Evolutionary conservation across 1,140 invertebrate species (phyloP).

Genomic region (Solen grandis): DNA sequence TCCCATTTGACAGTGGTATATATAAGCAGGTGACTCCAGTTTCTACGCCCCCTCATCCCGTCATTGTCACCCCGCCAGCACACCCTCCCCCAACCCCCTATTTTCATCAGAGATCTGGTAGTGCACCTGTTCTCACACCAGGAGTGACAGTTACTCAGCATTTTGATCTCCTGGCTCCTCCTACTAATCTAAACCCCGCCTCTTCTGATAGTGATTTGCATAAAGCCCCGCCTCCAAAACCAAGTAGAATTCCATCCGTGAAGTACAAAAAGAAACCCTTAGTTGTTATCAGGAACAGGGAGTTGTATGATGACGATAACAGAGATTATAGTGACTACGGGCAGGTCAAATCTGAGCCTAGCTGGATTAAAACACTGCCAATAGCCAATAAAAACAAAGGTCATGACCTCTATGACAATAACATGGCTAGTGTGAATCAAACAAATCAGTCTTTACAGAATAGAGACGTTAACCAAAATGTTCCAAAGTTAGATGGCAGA

Average conservation of each 20-base stretch:
- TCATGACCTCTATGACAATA: conserved; percentile 67
- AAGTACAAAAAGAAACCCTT: conserved; percentile 74
- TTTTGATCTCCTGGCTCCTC: conserved; percentile 25
- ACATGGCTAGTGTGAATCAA: conserved; percentile 61
- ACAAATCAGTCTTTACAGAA: conserved; percentile 17
- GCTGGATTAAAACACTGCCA: conserved; percentile 62
- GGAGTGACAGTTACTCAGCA: conserved; percentile 65
- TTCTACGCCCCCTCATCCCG: background rate
- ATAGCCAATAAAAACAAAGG: conserved; percentile 27
- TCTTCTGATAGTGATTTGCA: conserved; percentile 74
- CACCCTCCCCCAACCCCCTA: conserved; percentile 73
- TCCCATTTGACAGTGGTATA: conserved; percentile 34
- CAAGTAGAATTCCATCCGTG: conserved; percentile 84
- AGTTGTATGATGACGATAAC: conserved; percentile 76
- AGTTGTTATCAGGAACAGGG: conserved; percentile 68
- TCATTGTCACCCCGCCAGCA: background rate
- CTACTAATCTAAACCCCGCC: conserved; percentile 53
- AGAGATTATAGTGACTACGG: conserved; percentile 78
- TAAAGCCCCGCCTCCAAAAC: conserved; percentile 86
- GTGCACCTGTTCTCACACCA: conserved; percentile 83
- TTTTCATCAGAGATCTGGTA: conserved; percentile 80
- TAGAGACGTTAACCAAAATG: conserved; percentile 37
- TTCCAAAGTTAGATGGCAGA: conserved; percentile 32
- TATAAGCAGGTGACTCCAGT: conserved; percentile 32
- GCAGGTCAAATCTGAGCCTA: conserved; percentile 75